phyloP scores from a whole-genome alignment of 2,113 vertebrate genomes.

The Typhlomys cinereus region DNA sequence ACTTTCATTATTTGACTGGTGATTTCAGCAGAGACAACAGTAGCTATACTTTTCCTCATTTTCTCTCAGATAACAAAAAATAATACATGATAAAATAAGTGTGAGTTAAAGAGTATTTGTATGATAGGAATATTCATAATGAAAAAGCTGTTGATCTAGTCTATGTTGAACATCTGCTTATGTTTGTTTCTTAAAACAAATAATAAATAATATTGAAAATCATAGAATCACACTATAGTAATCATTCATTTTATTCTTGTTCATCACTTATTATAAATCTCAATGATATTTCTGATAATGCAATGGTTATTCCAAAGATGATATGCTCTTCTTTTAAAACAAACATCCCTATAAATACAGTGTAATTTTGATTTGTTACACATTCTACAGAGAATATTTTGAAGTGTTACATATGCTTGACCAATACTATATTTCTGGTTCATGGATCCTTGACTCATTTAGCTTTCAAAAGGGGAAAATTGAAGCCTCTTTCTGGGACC shows the following conservation, averaged over 20 bases:
- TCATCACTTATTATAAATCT: neutral
- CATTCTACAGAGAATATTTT: neutral
- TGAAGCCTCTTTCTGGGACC: neutral
- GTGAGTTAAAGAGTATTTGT: neutral
- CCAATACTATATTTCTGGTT: neutral
- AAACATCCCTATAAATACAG: neutral
- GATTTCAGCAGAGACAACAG: neutral
- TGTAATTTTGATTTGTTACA: neutral
- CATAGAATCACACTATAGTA: neutral
- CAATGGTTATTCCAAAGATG: neutral
- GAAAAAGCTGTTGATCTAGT: neutral
- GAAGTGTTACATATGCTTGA: neutral
- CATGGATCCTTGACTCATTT: neutral
- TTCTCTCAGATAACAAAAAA: neutral
- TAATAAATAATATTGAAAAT: neutral
- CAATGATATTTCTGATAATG: neutral
- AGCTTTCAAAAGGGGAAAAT: neutral
- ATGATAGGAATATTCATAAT: neutral
- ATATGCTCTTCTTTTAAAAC: neutral
- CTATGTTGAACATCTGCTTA: neutral
- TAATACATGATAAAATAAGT: neutral
- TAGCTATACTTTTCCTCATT: neutral
- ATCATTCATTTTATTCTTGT: neutral
- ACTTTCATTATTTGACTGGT: neutral
- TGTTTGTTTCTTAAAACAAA: neutral